A percentile compares a stretch with the other conserved stretches of the same genome.
These are phyloP conservation scores for Tetranychus piercei DNA, from an alignment of 2,888 invertebrate species.

Conservation along the genomic window DNA sequence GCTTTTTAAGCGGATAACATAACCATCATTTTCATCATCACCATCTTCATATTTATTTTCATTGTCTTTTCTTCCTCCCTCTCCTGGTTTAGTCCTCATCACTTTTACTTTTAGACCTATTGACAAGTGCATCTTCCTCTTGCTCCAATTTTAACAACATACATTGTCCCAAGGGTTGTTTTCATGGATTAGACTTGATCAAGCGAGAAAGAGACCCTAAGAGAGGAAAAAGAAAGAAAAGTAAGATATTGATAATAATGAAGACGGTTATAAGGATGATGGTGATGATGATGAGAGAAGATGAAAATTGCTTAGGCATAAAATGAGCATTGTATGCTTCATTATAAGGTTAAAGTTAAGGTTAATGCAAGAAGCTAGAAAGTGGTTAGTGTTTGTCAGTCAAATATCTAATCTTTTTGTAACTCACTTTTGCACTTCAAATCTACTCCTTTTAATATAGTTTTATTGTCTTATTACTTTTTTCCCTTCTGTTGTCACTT, in stretches of 20 bases:
- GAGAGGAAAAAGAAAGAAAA: not conserved
- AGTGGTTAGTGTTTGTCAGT: not conserved
- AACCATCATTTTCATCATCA: not conserved
- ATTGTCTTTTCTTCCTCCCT: constrained; percentile 6
- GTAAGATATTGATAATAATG: not conserved
- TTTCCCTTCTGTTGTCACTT: no score
- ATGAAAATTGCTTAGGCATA: not conserved
- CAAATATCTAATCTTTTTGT: not conserved
- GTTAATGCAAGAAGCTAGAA: not conserved
- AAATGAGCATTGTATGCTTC: not conserved
- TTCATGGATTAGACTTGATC: not conserved
- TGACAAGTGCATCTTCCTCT: not conserved
- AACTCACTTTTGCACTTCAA: not conserved
- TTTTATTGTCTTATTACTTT: not conserved
- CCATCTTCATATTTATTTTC: not conserved
- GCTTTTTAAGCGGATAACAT: not conserved
- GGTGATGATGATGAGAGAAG: not conserved
- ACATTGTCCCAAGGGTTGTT: not conserved
- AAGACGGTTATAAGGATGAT: not conserved
- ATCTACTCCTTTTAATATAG: not conserved
- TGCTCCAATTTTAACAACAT: not conserved
- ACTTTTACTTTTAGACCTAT: not conserved
- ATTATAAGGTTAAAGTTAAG: not conserved
- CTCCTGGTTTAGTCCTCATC: not conserved
- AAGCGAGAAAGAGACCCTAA: not conserved